phyloP scores from a whole-genome alignment of 2,797 vertebrate genomes.

The Silurus lanzhouensis region DNA sequence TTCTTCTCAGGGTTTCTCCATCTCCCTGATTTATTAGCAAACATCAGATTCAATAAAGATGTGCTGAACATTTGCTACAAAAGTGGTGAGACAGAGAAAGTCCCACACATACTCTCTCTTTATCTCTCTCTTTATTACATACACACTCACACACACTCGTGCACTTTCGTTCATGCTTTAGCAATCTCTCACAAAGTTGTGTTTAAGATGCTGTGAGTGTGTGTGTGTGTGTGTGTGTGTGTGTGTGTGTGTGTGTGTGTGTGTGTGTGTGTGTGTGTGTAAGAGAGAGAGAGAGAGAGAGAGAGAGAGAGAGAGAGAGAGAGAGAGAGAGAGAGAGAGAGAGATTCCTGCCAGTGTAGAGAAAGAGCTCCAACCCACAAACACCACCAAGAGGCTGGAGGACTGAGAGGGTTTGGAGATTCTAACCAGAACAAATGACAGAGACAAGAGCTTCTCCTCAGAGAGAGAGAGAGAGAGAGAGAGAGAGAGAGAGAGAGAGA shows the following conservation, averaged over 20 bases:
- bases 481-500: background rate
- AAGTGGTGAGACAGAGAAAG: constrained; percentile 52
- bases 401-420: background rate
- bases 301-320: too few species aligned
- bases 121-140: background rate
- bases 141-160: background rate
- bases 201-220: background rate
- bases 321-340: too few species aligned
- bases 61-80: constrained; percentile 72
- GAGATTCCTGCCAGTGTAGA: constrained; percentile 62
- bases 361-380: constrained; percentile 70
- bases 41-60: constrained; percentile 77
- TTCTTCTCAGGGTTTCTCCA: constrained; percentile 49
- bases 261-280: too few species aligned
- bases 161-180: background rate
- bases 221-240: too few species aligned
- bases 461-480: constrained; percentile 10
- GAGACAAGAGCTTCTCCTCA: background rate
- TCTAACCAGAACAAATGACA: background rate
- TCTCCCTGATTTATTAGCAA: constrained; percentile 72
- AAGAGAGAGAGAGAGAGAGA: too few species aligned
- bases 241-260: too few species aligned
- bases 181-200: background rate
- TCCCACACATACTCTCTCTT: constrained; percentile 57
- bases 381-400: constrained; percentile 62